Conservation (phyloP, 2,888 invertebrate species). For the Coenonympha arcania region DNA sequence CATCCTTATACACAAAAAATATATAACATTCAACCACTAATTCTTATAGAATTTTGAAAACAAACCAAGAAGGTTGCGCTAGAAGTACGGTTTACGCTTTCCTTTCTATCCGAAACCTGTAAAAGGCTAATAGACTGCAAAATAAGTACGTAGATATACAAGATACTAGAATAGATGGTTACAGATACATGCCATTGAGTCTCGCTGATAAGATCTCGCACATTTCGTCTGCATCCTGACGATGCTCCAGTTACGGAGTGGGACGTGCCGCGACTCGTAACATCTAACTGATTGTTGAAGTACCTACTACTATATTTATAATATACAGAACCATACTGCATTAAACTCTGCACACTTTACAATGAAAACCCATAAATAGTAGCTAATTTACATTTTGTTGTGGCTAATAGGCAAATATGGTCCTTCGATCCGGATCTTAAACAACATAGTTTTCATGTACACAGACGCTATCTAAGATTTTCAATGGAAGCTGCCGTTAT, state of each 20-base stretch:
- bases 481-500: too few species aligned
- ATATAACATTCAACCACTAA: too few species aligned
- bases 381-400: not conserved
- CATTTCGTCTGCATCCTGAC: constrained; percentile 24
- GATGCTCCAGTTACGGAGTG: constrained; percentile 20
- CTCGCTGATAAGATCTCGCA: constrained; percentile 17
- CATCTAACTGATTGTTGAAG: not conserved
- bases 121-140: not conserved
- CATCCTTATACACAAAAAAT: too few species aligned
- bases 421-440: too few species aligned
- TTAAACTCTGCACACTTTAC: not conserved
- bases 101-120: too few species aligned
- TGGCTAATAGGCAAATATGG: too few species aligned
- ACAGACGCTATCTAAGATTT: too few species aligned
- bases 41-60: too few species aligned
- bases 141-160: constrained; percentile 5
- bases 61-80: too few species aligned
- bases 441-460: too few species aligned
- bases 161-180: not conserved
- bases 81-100: too few species aligned
- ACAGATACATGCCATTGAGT: not conserved
- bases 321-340: not conserved
- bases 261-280: constrained; percentile 16
- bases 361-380: constrained; percentile 1
- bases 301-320: not conserved